These are phyloP conservation scores for Eupithecia pulchellata DNA, from an alignment of 2,888 invertebrate species.

Conservation along the genomic window DNA sequence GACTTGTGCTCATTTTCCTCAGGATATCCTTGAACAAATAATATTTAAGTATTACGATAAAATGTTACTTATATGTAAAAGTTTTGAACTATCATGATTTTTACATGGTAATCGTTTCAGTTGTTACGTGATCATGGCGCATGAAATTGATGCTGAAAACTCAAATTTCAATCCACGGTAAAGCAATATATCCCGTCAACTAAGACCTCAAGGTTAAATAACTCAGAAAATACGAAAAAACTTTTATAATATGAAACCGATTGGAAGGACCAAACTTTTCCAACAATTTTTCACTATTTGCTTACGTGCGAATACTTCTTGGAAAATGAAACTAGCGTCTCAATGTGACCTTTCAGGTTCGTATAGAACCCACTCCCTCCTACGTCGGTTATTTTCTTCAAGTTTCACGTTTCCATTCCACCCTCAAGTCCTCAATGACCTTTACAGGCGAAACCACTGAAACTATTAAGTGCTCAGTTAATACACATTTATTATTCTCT, in stretches of 20 bases:
- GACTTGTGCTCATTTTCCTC: slow-evolving; percentile 8
- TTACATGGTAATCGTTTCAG: too few species aligned
- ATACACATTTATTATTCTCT: not conserved
- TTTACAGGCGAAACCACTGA: not conserved
- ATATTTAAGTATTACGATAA: not conserved
- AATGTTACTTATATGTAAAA: not conserved
- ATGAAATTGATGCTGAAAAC: too few species aligned
- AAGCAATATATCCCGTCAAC: too few species aligned
- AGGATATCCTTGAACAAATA: not conserved
- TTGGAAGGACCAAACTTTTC: not conserved
- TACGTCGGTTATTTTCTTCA: not conserved
- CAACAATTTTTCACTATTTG: not conserved
- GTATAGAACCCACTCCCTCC: not conserved
- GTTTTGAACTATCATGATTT: too few species aligned
- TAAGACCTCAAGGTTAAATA: too few species aligned
- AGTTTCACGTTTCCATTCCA: slow-evolving; percentile 7
- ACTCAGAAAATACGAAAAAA: not conserved
- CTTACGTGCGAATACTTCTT: not conserved
- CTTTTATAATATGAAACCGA: not conserved
- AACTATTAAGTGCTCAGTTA: not conserved
- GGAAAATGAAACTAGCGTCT: not conserved
- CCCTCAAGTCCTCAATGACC: slow-evolving; percentile 7
- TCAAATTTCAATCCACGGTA: too few species aligned
- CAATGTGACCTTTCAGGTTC: slow-evolving; percentile 13
- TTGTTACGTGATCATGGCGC: too few species aligned